Conservation (phyloP, 2,113 vertebrate species). For the Synodontis membranacea region DNA sequence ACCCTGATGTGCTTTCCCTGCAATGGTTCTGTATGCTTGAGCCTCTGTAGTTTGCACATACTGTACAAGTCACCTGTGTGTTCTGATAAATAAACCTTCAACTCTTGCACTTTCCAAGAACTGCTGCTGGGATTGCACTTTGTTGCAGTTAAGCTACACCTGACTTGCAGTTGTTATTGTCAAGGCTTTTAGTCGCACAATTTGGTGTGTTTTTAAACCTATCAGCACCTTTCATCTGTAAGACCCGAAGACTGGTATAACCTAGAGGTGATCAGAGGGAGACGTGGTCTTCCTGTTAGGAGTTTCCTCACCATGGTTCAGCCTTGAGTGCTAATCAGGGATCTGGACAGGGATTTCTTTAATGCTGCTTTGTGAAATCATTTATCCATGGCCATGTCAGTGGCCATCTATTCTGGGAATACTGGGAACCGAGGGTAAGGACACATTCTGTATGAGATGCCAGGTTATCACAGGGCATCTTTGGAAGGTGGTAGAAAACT, state of each 20-base stretch:
- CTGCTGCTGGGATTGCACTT: neutral
- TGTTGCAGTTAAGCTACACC: neutral
- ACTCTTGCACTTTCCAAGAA: neutral
- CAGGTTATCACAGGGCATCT: neutral
- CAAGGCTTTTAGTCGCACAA: neutral
- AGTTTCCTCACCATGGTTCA: neutral
- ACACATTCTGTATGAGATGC: neutral
- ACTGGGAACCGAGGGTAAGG: neutral
- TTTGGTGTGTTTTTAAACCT: neutral
- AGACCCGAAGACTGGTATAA: neutral
- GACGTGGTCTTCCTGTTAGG: neutral
- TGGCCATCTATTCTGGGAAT: neutral
- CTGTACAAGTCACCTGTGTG: neutral
- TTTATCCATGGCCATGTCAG: neutral
- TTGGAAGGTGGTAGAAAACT: neutral
- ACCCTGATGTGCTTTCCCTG: neutral
- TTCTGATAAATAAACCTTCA: neutral
- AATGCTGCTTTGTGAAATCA: neutral
- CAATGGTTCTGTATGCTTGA: neutral
- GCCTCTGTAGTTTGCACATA: neutral
- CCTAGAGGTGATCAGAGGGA: neutral
- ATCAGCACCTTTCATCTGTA: neutral
- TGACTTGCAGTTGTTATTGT: neutral
- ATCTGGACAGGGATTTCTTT: neutral
- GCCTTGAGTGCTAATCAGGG: neutral